These are phyloP conservation scores for Astyanax mexicanus DNA, from an alignment of 2,797 vertebrate species.

Conservation along the genomic window DNA sequence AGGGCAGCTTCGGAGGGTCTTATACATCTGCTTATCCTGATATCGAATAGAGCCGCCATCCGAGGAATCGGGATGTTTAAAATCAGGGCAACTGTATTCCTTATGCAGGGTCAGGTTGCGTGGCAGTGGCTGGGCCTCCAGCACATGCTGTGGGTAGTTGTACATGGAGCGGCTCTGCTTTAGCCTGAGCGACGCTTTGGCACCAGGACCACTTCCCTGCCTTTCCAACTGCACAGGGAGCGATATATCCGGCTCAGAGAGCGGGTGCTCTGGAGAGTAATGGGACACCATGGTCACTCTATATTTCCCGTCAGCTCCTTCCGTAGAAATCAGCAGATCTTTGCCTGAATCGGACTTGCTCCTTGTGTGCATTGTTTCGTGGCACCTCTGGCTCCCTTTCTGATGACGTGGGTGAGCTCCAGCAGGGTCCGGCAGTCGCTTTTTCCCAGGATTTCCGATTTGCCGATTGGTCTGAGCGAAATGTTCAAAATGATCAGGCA, in stretches of 20 bases:
- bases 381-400: slow-evolving; percentile 68
- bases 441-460: slow-evolving; percentile 80
- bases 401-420: slow-evolving; percentile 77
- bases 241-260: slow-evolving; percentile 72
- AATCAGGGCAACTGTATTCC: slow-evolving; percentile 64
- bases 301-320: slow-evolving; percentile 82
- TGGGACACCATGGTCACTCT: slow-evolving; percentile 63
- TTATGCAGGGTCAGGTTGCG: slow-evolving; percentile 57
- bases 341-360: slow-evolving; percentile 95
- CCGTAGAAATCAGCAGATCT: slow-evolving; percentile 85
- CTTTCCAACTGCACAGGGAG: slow-evolving; percentile 51
- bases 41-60: slow-evolving; percentile 74
- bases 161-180: slow-evolving; percentile 56
- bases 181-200: slow-evolving; percentile 77
- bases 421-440: slow-evolving; percentile 75
- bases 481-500: slow-evolving; percentile 86
- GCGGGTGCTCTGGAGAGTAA: slow-evolving; percentile 67
- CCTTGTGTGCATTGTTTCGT: slow-evolving; percentile 85
- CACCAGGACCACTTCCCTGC: slow-evolving; percentile 62
- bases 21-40: slow-evolving; percentile 41
- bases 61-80: slow-evolving; percentile 48
- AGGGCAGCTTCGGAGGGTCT: slow-evolving; percentile 52
- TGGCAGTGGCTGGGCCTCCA: slow-evolving; percentile 62
- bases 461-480: slow-evolving; percentile 86
- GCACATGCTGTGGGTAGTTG: slow-evolving; percentile 62